These are phyloP conservation scores for Ceratoteleas bidentatus DNA, from an alignment of 1,140 invertebrate genomes.

Conservation along the genomic window DNA sequence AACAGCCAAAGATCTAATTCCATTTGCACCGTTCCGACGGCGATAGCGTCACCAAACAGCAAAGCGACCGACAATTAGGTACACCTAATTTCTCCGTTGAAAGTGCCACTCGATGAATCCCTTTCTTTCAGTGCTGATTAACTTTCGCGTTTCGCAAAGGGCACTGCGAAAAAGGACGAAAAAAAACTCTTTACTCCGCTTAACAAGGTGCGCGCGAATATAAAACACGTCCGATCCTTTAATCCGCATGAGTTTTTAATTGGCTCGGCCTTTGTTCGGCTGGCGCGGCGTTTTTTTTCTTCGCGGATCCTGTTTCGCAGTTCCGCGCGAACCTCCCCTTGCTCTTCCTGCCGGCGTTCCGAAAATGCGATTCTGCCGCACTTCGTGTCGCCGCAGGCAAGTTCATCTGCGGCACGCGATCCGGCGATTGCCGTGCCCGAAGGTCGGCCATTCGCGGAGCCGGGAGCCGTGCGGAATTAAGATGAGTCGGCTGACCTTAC, in stretches of 20 bases:
- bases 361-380: neutral
- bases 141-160: too few species aligned
- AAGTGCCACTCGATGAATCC: too few species aligned
- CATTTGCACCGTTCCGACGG: too few species aligned
- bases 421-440: slow-evolving; percentile 27
- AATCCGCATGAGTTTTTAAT: slow-evolving; percentile 30
- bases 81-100: too few species aligned
- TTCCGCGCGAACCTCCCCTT: too few species aligned
- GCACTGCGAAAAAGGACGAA: too few species aligned
- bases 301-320: slow-evolving; percentile 1
- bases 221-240: slow-evolving; percentile 47
- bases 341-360: too few species aligned
- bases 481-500: slow-evolving; percentile 45
- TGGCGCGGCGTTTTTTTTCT: slow-evolving; percentile 10
- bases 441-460: slow-evolving; percentile 39
- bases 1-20: too few species aligned
- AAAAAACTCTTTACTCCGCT: slow-evolving; percentile 24
- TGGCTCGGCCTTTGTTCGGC: slow-evolving; percentile 39
- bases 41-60: too few species aligned
- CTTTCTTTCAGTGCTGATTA: too few species aligned
- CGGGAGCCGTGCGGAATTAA: slow-evolving; percentile 38
- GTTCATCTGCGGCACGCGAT: slow-evolving; percentile 40
- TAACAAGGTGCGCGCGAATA: slow-evolving; percentile 34
- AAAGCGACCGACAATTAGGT: too few species aligned
- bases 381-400: slow-evolving; percentile 12